A percentile compares a stretch with the other conserved stretches of the same genome.
Evolutionary conservation across 2,797 vertebrate species (phyloP).

Genomic region (Macropus fuliginosus): DNA sequence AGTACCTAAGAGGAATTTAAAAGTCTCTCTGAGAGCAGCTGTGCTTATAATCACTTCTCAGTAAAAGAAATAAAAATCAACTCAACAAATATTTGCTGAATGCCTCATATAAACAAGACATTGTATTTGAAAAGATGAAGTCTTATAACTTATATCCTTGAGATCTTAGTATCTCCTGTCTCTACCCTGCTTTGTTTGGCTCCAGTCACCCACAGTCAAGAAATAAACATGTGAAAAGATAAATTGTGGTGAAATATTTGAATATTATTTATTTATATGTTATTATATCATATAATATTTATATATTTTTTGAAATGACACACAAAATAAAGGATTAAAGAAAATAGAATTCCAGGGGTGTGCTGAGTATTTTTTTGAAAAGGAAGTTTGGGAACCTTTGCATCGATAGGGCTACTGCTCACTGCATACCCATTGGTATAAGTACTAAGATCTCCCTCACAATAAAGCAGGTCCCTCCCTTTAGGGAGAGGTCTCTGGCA

Average conservation of each 20-base stretch:
- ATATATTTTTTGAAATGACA: too few species aligned
- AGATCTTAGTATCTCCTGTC: background rate
- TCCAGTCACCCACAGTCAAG: background rate
- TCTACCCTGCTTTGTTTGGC: too few species aligned
- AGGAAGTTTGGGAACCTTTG: too few species aligned
- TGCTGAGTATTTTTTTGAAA: too few species aligned
- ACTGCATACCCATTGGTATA: too few species aligned
- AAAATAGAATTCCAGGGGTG: too few species aligned
- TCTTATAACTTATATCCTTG: background rate
- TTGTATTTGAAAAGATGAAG: background rate
- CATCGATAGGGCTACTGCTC: too few species aligned
- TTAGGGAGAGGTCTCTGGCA: too few species aligned
- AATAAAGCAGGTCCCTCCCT: too few species aligned
- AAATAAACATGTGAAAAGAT: background rate
- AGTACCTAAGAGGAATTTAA: background rate
- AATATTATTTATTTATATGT: background rate
- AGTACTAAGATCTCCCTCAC: too few species aligned
- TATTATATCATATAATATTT: too few species aligned
- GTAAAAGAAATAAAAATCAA: background rate
- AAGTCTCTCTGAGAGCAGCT: background rate
- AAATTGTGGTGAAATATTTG: background rate
- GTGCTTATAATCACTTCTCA: background rate
- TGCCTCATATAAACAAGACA: background rate
- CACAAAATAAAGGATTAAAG: too few species aligned
- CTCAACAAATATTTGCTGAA: background rate